A percentile compares a stretch with the other conserved stretches of the same genome.
phyloP scores from a whole-genome alignment of 2,888 invertebrate species.

The Meliscaeva auricollis region DNA sequence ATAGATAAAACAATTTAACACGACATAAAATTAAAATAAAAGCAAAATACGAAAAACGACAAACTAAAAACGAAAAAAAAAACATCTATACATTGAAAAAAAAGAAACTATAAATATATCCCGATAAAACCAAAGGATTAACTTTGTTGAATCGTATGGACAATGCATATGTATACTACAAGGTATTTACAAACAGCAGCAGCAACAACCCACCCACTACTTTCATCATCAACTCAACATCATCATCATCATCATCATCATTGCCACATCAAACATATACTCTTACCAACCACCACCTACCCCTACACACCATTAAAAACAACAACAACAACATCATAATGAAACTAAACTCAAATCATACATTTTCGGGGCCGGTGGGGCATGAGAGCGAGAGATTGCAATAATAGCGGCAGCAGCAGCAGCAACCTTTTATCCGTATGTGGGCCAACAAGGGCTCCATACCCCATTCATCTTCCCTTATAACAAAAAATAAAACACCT shows the following conservation, averaged over 20 bases:
- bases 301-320: not conserved
- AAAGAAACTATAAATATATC: slow-evolving; percentile 38
- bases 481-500: not conserved
- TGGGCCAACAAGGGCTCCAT: slow-evolving; percentile 73
- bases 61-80: slow-evolving; percentile 29
- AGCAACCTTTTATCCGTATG: slow-evolving; percentile 63
- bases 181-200: slow-evolving; percentile 79
- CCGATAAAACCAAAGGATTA: slow-evolving; percentile 72
- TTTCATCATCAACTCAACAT: slow-evolving; percentile 42
- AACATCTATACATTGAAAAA: slow-evolving; percentile 15
- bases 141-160: slow-evolving; percentile 82
- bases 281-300: not conserved
- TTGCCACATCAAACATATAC: slow-evolving; percentile 33
- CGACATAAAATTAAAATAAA: slow-evolving; percentile 29
- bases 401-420: slow-evolving; percentile 52
- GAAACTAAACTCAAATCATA: slow-evolving; percentile 61
- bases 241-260: slow-evolving; percentile 26
- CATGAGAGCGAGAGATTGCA: slow-evolving; percentile 55
- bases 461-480: not conserved
- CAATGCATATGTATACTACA: slow-evolving; percentile 84
- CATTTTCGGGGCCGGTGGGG: slow-evolving; percentile 67
- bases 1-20: slow-evolving; percentile 42
- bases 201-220: slow-evolving; percentile 64
- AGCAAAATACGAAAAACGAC: no score
- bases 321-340: slow-evolving; percentile 45